Percentiles rank a stretch among this genome's conserved stretches.
Evolutionary conservation across 2,888 invertebrate species (phyloP).

Genomic region (Arctia plantaginis): DNA sequence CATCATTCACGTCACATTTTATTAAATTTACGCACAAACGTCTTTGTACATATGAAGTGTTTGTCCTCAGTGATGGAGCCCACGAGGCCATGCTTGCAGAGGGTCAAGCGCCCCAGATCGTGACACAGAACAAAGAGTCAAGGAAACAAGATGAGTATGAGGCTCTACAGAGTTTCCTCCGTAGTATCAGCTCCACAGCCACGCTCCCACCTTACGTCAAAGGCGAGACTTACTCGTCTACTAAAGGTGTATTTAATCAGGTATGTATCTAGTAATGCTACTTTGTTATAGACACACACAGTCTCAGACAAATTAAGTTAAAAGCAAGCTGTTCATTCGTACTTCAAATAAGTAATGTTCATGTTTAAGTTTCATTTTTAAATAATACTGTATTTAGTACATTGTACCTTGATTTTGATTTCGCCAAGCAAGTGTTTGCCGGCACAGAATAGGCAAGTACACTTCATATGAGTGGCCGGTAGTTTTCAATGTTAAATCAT

Average conservation of each 20-base stretch:
- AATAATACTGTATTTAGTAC: too few species aligned
- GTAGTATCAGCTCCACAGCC: slow-evolving; percentile 83
- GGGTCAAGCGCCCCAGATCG: slow-evolving; percentile 64
- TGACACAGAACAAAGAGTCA: slow-evolving; percentile 69
- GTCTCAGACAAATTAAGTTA: not conserved
- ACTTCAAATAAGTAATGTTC: too few species aligned
- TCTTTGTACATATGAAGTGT: not conserved
- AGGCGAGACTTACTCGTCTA: slow-evolving; percentile 81
- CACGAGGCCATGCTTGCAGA: slow-evolving; percentile 79
- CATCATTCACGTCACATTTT: not conserved
- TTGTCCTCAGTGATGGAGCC: slow-evolving; percentile 76
- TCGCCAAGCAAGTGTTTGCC: not conserved
- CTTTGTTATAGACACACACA: not conserved
- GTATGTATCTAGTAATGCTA: slow-evolving; percentile 50
- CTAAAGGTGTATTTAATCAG: slow-evolving; percentile 81
- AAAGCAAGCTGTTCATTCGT: too few species aligned
- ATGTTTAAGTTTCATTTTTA: too few species aligned
- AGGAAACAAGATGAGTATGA: slow-evolving; percentile 79
- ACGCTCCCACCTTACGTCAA: slow-evolving; percentile 83
- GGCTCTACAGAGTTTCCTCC: slow-evolving; percentile 80
- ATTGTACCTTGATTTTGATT: not conserved
- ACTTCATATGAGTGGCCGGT: not conserved
- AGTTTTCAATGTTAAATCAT: not conserved
- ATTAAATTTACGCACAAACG: not conserved
- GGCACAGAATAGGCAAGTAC: not conserved